Base-by-base conservation (phyloP, 2,888 invertebrate genomes). In the Boloria euphrosyne region DNA sequence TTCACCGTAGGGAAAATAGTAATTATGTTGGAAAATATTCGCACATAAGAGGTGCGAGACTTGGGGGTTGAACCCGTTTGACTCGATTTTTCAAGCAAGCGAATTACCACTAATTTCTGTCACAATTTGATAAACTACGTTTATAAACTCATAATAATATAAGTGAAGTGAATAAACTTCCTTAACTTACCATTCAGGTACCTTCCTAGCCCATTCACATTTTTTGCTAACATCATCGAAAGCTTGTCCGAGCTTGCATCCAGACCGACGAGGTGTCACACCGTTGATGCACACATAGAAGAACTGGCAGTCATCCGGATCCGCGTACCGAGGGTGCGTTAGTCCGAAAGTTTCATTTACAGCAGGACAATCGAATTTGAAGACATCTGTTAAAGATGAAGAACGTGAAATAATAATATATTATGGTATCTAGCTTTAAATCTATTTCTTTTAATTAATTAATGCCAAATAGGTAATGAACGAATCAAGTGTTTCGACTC, bases 251-350 rank as follows among this genome's bases (percentile, higher is more conserved):
- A 96, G 93, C 84, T 96, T 96, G 89, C 98, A 98, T 17, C 97
- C 97, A 73, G 96, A 97, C 67, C 97, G 93, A 18, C 98, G 93
- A 0, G 98, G 97, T 0, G 95, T 94, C 74, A 96, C 95, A 0
- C 97, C 97, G 79, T 97, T 97, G 75, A 98, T 96, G 85, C 98
- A 98, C 13, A 98, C 97, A 85, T 97, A 98, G 93, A 97, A 98
- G 92, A 93, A 97, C 87, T 97, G 97, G 76, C 98, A 98, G 83
- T 98, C 97, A 17, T 96, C 96, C 14, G 96, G 95, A 84, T 98
- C 97, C 0, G 97, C 94, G 82, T 96, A 97, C 0, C 97, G 94
- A 0, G 97, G 97, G 87, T 97, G 97, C 0, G 96, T 96, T 31
- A 94, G 93, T 0, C 94, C 97, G 50, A 94, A 93, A 0, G 93